phyloP scores from a whole-genome alignment of 2,113 vertebrate genomes.

The Prietella phreatophila region DNA sequence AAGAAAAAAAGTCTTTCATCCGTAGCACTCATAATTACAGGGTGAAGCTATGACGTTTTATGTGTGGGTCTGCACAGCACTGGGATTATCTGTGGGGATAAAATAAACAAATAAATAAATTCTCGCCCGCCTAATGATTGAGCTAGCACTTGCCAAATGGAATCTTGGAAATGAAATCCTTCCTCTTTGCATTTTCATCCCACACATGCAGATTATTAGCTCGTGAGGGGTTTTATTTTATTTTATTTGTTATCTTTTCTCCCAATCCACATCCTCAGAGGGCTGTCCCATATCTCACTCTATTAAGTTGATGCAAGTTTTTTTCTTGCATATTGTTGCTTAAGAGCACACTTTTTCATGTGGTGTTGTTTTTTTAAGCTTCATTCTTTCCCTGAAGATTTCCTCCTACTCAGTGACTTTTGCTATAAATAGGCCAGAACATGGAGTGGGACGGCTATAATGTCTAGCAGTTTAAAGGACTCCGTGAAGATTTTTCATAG shows the following conservation, averaged over 20 bases:
- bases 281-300: conserved; percentile 38
- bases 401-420: conserved; percentile 27
- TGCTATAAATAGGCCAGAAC: conserved; percentile 17
- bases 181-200: conserved; percentile 30
- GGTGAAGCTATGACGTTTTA: conserved; percentile 59
- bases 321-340: conserved; percentile 11
- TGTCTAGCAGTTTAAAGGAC: conserved; percentile 14
- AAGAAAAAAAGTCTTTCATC: conserved; percentile 60
- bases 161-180: conserved; percentile 62
- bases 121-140: conserved; percentile 60
- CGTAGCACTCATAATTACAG: conserved; percentile 59
- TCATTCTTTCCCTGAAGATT: neutral
- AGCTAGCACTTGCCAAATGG: conserved; percentile 55
- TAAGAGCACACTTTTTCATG: conserved; percentile 6
- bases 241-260: conserved; percentile 35
- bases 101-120: neutral
- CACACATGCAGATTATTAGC: conserved; percentile 54
- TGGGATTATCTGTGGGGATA: conserved; percentile 57
- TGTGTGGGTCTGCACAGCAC: conserved; percentile 53
- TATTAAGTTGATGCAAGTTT: neutral
- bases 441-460: neutral
- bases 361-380: too few relatives aligned
- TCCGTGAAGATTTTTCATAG: conserved; percentile 36
- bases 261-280: conserved; percentile 48
- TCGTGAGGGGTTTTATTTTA: neutral